A percentile compares a stretch with the other conserved stretches of the same genome.
phyloP scores from a whole-genome alignment of 2,888 invertebrate genomes.

The Bellardia bayeri region DNA sequence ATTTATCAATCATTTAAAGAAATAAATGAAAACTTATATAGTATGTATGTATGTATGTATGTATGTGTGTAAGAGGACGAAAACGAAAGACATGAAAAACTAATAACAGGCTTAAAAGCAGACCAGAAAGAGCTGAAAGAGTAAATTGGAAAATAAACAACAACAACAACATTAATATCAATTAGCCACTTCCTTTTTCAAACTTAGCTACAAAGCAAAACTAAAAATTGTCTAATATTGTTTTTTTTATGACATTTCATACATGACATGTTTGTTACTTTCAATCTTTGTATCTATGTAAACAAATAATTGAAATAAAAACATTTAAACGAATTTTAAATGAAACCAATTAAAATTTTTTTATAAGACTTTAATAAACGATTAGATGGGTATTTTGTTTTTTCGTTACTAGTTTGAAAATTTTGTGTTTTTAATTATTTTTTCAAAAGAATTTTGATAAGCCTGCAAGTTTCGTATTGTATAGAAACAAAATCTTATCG shows the following conservation, averaged over 20 bases:
- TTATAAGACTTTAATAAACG: slow-evolving; percentile 6
- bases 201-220: slow-evolving; percentile 13
- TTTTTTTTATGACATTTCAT: slow-evolving; percentile 3
- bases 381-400: slow-evolving; percentile 2
- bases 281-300: not conserved
- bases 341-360: slow-evolving; percentile 40
- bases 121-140: slow-evolving; percentile 18
- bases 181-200: slow-evolving; percentile 63
- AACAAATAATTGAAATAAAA: not conserved
- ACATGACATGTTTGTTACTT: not conserved
- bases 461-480: not conserved
- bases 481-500: slow-evolving; percentile 41
- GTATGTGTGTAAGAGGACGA: not conserved
- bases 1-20: slow-evolving; percentile 69
- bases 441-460: slow-evolving; percentile 15
- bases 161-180: slow-evolving; percentile 53
- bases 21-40: slow-evolving; percentile 43
- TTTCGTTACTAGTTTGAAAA: not conserved
- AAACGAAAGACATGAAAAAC: not conserved
- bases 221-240: not conserved
- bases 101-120: not conserved
- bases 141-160: slow-evolving; percentile 2
- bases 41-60: too few relatives aligned
- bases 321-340: slow-evolving; percentile 29
- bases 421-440: not conserved